A percentile compares a stretch with the other conserved stretches of the same genome.
These are phyloP conservation scores for Characodon lateralis DNA, from an alignment of 2,797 vertebrate genomes.

Conservation along the genomic window DNA sequence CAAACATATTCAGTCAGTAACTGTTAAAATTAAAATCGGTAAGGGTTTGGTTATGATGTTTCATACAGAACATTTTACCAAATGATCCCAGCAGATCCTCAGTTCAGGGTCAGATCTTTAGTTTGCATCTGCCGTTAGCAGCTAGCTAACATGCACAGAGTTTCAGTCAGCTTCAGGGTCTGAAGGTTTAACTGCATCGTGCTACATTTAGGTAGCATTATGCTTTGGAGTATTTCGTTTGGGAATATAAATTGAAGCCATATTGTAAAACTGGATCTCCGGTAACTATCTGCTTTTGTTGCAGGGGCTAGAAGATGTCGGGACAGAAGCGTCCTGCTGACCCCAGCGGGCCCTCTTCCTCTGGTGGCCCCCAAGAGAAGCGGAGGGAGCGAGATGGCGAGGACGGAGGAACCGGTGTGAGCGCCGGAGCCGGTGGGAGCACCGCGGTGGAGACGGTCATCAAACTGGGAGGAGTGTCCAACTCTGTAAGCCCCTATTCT, in stretches of 20 bases:
- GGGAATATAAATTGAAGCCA: background rate
- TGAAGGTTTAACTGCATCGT: background rate
- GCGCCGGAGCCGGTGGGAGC: constrained; percentile 75
- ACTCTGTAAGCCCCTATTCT: constrained; percentile 79
- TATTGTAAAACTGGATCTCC: background rate
- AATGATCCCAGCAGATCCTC: too few relatives aligned
- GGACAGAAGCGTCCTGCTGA: constrained; percentile 83
- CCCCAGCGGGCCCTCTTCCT: constrained; percentile 68
- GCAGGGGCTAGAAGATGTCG: constrained; percentile 76
- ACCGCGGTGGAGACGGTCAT: constrained; percentile 87
- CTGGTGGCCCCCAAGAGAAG: constrained; percentile 79
- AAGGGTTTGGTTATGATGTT: constrained; percentile 18
- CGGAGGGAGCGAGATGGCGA: constrained; percentile 79
- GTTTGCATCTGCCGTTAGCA: constrained; percentile 41
- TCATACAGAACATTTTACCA: background rate
- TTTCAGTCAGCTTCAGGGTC: constrained; percentile 4
- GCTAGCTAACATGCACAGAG: constrained; percentile 42
- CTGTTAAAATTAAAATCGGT: constrained; percentile 35
- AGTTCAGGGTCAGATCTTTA: background rate
- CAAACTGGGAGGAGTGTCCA: constrained; percentile 94
- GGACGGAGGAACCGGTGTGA: constrained; percentile 73
- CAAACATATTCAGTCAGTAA: constrained; percentile 36
- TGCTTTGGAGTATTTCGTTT: accelerated
- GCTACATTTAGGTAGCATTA: background rate
- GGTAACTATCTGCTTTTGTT: background rate